These are phyloP conservation scores for Tenebrio molitor DNA, from an alignment of 1,140 invertebrate genomes.

Conservation along the genomic window DNA sequence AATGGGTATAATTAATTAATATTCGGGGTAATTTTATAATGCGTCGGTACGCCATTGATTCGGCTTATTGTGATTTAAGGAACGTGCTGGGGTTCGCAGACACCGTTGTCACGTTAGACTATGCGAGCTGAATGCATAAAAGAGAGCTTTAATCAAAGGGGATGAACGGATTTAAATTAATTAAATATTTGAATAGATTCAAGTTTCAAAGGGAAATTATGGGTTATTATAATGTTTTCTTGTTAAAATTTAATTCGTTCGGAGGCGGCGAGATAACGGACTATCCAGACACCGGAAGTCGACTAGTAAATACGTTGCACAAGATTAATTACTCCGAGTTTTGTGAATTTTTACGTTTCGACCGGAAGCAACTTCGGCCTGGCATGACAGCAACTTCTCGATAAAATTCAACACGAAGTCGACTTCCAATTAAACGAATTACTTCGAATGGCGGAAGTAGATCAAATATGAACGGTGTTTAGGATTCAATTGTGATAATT, in stretches of 20 bases:
- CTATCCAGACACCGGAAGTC: constrained; percentile 17
- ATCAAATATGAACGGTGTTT: too few species aligned
- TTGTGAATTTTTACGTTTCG: too few species aligned
- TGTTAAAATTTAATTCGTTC: constrained; percentile 50
- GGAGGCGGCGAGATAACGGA: constrained; percentile 41
- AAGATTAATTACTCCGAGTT: constrained; percentile 27
- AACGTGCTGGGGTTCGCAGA: constrained; percentile 29
- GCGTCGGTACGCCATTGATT: constrained; percentile 40
- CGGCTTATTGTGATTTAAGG: constrained; percentile 38
- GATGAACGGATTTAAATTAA: constrained; percentile 53
- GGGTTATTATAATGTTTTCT: constrained; percentile 52
- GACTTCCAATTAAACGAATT: too few species aligned
- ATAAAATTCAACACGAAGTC: neutral
- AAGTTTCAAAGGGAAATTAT: constrained; percentile 50
- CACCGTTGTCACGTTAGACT: constrained; percentile 42
- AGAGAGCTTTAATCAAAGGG: constrained; percentile 50
- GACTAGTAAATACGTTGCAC: constrained; percentile 7
- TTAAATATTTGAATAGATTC: constrained; percentile 52
- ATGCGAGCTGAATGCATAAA: constrained; percentile 49
- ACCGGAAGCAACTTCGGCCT: neutral
- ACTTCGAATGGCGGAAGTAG: too few species aligned
- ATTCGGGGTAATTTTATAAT: constrained; percentile 39
- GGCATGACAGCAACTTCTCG: constrained; percentile 4
- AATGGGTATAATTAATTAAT: constrained; percentile 45
- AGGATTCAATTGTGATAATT: too few species aligned